A percentile compares a stretch with the other conserved stretches of the same genome.
Conservation (phyloP, 2,797 vertebrate species). For the Muscicapa comitata region DNA sequence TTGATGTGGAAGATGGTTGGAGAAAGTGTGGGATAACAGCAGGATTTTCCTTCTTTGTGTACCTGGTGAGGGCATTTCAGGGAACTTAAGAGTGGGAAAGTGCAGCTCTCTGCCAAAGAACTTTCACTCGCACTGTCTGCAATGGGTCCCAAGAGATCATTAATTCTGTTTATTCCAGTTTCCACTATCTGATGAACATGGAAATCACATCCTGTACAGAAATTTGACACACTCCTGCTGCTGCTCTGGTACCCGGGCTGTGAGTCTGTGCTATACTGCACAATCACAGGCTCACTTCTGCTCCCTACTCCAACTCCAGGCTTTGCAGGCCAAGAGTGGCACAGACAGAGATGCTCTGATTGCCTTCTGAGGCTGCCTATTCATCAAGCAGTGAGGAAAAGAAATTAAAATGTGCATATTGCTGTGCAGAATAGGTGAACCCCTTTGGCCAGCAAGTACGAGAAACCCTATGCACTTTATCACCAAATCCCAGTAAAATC, state of each 20-base stretch:
- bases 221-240: constrained; percentile 4
- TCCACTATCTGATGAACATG: not conserved
- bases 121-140: not conserved
- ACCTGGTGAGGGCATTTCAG: not conserved
- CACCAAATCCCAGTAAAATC: not conserved
- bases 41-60: not conserved
- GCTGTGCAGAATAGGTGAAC: not conserved
- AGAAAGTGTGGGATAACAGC: not conserved
- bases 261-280: not conserved
- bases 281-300: not conserved
- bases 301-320: not conserved
- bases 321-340: not conserved
- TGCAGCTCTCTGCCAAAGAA: not conserved
- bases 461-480: not conserved
- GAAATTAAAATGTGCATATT: not conserved
- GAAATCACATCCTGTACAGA: constrained; percentile 34
- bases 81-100: not conserved
- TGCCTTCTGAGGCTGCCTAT: fast-evolving
- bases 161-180: constrained; percentile 30
- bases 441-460: not conserved
- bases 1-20: not conserved
- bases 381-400: not conserved
- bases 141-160: not conserved
- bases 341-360: not conserved
- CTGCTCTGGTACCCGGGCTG: not conserved